Evolutionary conservation across 2,888 invertebrate genomes (phyloP).

Genomic region (Gryllus longicercus): DNA sequence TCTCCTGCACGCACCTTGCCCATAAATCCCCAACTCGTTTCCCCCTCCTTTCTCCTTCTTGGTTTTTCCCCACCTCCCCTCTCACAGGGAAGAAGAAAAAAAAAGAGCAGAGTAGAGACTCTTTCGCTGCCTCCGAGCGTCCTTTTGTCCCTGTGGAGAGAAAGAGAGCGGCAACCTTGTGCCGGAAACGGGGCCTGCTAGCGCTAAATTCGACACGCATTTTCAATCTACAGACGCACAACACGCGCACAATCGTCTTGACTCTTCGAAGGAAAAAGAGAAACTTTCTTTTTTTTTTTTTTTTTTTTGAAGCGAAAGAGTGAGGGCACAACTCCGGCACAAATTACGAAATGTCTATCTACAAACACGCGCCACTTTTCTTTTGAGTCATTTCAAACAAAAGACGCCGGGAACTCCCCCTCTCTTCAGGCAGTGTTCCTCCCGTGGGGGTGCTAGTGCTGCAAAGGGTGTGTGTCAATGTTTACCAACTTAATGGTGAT

Average conservation of each 20-base stretch:
- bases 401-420: not conserved
- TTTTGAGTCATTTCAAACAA: constrained; percentile 10
- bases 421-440: not conserved
- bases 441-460: not conserved
- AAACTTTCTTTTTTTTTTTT: no score
- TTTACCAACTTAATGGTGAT: not conserved
- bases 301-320: no score
- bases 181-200: not conserved
- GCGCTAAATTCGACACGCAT: not conserved
- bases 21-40: constrained; percentile 17
- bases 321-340: not conserved
- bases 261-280: not conserved
- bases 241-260: not conserved
- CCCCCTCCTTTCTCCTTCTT: not conserved
- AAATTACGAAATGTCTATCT: constrained; percentile 5
- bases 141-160: not conserved
- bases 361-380: constrained; percentile 17
- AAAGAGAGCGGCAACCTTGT: not conserved
- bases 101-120: not conserved
- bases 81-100: not conserved
- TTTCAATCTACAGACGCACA: constrained; percentile 2
- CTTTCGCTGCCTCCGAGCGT: not conserved
- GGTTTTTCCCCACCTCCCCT: not conserved
- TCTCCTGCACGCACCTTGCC: not conserved
- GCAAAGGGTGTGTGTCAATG: constrained; percentile 1